phyloP scores from a whole-genome alignment of 1,140 invertebrate genomes.

The Battus philenor region DNA sequence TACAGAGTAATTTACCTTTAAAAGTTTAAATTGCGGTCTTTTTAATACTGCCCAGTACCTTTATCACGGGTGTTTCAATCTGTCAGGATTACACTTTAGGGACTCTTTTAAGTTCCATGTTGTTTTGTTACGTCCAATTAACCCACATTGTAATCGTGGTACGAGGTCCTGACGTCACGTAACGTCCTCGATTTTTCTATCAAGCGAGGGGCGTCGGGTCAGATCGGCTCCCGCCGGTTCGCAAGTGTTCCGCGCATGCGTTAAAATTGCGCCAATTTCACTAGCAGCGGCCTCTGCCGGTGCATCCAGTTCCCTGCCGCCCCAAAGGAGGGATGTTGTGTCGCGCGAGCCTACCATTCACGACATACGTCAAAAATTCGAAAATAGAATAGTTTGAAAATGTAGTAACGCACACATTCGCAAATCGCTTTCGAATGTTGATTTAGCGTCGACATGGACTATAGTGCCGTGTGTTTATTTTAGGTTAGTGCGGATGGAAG shows the following conservation, averaged over 20 bases:
- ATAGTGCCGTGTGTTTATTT: slow-evolving; percentile 18
- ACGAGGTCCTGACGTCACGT: slow-evolving; percentile 64
- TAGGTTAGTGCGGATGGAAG: slow-evolving; percentile 17
- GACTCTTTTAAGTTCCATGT: slow-evolving; percentile 11
- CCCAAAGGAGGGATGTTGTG: slow-evolving; percentile 55
- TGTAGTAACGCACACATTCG: slow-evolving; percentile 27
- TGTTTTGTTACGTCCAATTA: slow-evolving; percentile 62
- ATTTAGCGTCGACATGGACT: slow-evolving; percentile 2
- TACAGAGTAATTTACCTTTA: no score
- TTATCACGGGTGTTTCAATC: slow-evolving; percentile 2
- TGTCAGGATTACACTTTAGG: slow-evolving; percentile 4
- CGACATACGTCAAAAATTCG: slow-evolving; percentile 56
- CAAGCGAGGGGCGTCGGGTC: slow-evolving; percentile 63
- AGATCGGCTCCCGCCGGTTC: slow-evolving; percentile 59
- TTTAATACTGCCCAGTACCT: no score
- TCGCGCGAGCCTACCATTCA: slow-evolving; percentile 37
- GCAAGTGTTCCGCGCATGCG: slow-evolving; percentile 61
- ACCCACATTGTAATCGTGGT: slow-evolving; percentile 62
- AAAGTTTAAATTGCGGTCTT: no score
- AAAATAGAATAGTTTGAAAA: slow-evolving; percentile 59
- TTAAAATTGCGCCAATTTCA: slow-evolving; percentile 71
- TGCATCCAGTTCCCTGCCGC: slow-evolving; percentile 47
- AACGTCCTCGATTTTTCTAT: slow-evolving; percentile 73
- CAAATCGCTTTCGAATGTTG: slow-evolving; percentile 15
- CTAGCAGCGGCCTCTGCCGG: slow-evolving; percentile 63